Conservation (phyloP, 2,113 vertebrate genomes). For the Marmota monax region DNA sequence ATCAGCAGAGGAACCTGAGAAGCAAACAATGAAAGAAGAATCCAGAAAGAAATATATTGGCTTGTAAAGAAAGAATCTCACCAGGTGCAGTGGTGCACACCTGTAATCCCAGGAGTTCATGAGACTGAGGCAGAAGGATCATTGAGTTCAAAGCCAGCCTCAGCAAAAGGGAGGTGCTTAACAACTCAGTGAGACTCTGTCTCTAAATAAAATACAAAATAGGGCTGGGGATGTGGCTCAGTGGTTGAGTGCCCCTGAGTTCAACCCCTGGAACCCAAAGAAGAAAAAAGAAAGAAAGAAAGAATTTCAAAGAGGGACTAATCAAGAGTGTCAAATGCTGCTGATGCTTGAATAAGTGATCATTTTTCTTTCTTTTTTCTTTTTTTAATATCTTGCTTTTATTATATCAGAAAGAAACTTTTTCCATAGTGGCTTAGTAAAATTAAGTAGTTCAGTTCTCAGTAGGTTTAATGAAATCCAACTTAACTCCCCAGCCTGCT, state of each 20-base stretch:
- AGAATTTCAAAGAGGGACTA: background rate
- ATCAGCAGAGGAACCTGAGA: background rate
- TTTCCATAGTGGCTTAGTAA: slow-evolving; percentile 61
- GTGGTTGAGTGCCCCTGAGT: no score
- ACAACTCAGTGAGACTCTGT: no score
- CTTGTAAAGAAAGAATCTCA: background rate
- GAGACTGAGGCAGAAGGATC: no score
- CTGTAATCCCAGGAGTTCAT: no score
- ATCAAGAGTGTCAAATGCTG: background rate
- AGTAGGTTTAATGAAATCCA: slow-evolving; percentile 63
- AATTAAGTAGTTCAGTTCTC: background rate
- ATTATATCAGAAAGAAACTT: slow-evolving; percentile 78
- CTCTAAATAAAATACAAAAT: no score
- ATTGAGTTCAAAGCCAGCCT: no score
- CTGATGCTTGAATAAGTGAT: background rate
- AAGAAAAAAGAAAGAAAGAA: background rate
- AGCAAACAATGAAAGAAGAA: background rate
- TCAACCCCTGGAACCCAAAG: no score
- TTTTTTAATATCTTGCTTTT: background rate
- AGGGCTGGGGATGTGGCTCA: no score
- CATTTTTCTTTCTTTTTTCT: slow-evolving; percentile 21
- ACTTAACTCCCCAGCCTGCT: background rate
- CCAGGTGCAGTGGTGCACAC: no score
- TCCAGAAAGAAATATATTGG: background rate
- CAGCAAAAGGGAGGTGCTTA: no score